phyloP scores from a whole-genome alignment of 2,113 vertebrate species.

The Dendrocopos noguchii region DNA sequence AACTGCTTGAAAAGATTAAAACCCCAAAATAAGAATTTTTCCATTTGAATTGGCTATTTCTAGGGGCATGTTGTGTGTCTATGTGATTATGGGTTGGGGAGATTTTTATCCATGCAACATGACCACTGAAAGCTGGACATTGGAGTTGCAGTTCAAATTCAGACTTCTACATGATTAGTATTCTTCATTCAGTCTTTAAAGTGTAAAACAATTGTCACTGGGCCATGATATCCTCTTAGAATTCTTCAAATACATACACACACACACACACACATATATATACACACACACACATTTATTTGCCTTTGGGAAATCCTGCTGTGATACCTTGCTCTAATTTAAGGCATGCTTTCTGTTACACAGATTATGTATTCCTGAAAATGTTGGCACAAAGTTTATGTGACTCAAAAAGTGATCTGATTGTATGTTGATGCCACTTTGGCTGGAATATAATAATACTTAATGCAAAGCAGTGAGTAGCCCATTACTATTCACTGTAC shows the following conservation, averaged over 20 bases:
- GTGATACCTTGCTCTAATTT: not conserved
- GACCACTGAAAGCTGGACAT: not conserved
- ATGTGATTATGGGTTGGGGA: not conserved
- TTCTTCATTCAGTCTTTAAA: not conserved
- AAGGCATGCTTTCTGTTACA: not conserved
- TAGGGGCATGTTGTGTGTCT: not conserved
- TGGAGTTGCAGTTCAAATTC: not conserved
- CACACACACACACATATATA: no score
- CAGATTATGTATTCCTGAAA: not conserved
- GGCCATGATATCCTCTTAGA: not conserved
- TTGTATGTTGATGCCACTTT: not conserved
- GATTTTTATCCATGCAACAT: not conserved
- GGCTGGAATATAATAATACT: not conserved
- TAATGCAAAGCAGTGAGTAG: not conserved
- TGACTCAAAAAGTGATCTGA: not conserved
- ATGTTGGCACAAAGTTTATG: not conserved
- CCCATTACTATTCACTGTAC: not conserved
- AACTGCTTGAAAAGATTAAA: not conserved
- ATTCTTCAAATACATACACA: not conserved
- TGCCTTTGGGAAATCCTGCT: not conserved
- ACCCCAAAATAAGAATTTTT: not conserved
- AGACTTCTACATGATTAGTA: not conserved
- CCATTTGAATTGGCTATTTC: not conserved
- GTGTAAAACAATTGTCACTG: not conserved
- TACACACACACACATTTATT: not conserved